Evolutionary conservation across 2,797 vertebrate species (phyloP), one percentile per base, ranked within the genome.

Genomic region (Peromyscus eremicus): DNA sequence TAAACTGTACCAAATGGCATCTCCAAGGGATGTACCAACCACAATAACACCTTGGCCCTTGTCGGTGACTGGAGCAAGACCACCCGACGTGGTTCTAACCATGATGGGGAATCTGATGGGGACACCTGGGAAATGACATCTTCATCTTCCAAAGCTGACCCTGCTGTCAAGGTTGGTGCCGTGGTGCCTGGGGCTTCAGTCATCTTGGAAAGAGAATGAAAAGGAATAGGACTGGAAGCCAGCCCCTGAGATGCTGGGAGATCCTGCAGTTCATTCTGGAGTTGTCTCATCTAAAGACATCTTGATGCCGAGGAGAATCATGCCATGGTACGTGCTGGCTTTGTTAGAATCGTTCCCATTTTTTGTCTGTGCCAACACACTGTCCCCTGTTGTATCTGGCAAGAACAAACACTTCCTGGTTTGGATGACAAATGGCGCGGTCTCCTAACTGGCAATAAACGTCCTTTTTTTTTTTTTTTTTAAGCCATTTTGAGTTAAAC

Each of bases 401-500:
- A n/a, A 46, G 34, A 94, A 80, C 55, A 92, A 94, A 83, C 85
- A 27, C 21, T 40, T 88, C 43, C 76, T 94, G 1, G 64, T 85
- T 94, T 89, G 60, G 85, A 80, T 92, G 76, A 92, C 92, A 96
- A 97, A 88, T 89, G 79, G 77, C n/a, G 46, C 6, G 6, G 43
- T 80, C 66, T 92, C 76, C 34, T 46, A n/a, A 37, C 37, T 64
- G 49, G 68, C 73, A 95, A 93, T 79, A 94, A 92, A 70, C 64
- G 32, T 43, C 52, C 52, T 52, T 52, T 14, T 40, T 40, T n/a
- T 84, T 40, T n/a, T 84, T 89, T 71, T 91, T 96, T 80, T 92
- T 73, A 88, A 91, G 66, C 71, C 71, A 83, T 17, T 87, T 89
- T 66, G 73, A 94, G 25, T 85, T 83, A 92, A 68, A 57, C 49